phyloP scores from a whole-genome alignment of 2,888 invertebrate species.

The Hyles lineata region DNA sequence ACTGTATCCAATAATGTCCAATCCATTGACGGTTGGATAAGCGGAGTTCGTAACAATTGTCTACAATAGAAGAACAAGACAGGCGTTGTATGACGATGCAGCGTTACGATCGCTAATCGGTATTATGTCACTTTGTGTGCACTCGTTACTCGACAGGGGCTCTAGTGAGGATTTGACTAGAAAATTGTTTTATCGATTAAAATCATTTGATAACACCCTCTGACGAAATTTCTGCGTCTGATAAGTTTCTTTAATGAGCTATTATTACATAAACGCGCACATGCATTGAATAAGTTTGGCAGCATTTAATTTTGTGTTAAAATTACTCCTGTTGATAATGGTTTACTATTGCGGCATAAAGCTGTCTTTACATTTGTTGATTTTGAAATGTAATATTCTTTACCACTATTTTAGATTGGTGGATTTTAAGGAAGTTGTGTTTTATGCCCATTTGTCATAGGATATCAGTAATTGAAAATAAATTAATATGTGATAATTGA shows the following conservation, averaged over 20 bases:
- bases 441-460: no score
- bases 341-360: neutral
- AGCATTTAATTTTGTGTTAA: neutral
- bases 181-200: conserved; percentile 28
- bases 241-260: neutral
- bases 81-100: neutral
- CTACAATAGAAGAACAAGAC: neutral
- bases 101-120: neutral
- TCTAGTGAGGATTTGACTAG: conserved; percentile 23
- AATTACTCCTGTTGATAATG: neutral
- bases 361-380: neutral
- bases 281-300: neutral
- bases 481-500: no score
- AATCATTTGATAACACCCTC: conserved; percentile 1
- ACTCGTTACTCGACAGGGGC: neutral
- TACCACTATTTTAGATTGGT: no score
- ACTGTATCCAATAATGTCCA: no score
- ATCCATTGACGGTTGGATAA: neutral
- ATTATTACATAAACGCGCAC: neutral
- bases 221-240: neutral
- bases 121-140: neutral
- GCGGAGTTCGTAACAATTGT: no score
- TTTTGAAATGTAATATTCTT: neutral
- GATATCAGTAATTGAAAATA: no score
- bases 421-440: no score